A percentile compares a stretch with the other conserved stretches of the same genome.
Conservation (phyloP, 2,797 vertebrate genomes). For the Syngnathus rostellatus region DNA sequence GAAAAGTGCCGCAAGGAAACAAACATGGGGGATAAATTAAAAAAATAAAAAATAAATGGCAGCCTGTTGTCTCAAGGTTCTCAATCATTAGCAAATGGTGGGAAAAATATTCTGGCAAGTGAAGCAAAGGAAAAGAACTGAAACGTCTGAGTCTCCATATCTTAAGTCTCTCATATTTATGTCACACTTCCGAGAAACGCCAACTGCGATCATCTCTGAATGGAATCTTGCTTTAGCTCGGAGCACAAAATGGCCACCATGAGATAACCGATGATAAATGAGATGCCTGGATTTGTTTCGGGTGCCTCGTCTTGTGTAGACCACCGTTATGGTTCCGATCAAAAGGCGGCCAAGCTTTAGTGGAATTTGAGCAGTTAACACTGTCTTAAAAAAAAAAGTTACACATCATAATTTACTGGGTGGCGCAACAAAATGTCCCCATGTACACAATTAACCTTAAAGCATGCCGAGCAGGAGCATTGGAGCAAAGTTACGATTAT, state of each 20-base stretch:
- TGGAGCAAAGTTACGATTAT: neutral
- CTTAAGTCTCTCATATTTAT: conserved; percentile 1
- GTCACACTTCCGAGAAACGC: neutral
- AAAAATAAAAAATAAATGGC: neutral
- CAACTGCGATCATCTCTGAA: conserved; percentile 13
- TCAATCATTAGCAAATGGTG: conserved; percentile 44
- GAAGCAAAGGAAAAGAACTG: conserved; percentile 12
- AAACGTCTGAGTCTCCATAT: conserved; percentile 17
- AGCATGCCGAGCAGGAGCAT: neutral
- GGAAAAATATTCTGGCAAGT: conserved; percentile 27
- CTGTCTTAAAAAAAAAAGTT: conserved; percentile 14
- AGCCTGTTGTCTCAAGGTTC: conserved; percentile 11
- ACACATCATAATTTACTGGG: conserved; percentile 31
- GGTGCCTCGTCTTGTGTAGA: conserved; percentile 26
- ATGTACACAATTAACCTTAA: conserved; percentile 6
- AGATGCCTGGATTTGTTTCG: conserved; percentile 33
- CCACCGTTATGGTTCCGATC: conserved; percentile 48
- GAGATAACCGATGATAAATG: conserved; percentile 41
- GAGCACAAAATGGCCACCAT: conserved; percentile 48
- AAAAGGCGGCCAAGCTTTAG: conserved; percentile 36
- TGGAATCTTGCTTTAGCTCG: conserved; percentile 33
- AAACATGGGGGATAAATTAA: conserved; percentile 17
- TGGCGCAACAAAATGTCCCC: conserved; percentile 23
- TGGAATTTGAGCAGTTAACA: conserved; percentile 28
- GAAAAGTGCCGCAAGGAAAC: conserved; percentile 12